These are phyloP conservation scores for Bradypus variegatus DNA, from an alignment of 2,797 vertebrate species.

Conservation along the genomic window DNA sequence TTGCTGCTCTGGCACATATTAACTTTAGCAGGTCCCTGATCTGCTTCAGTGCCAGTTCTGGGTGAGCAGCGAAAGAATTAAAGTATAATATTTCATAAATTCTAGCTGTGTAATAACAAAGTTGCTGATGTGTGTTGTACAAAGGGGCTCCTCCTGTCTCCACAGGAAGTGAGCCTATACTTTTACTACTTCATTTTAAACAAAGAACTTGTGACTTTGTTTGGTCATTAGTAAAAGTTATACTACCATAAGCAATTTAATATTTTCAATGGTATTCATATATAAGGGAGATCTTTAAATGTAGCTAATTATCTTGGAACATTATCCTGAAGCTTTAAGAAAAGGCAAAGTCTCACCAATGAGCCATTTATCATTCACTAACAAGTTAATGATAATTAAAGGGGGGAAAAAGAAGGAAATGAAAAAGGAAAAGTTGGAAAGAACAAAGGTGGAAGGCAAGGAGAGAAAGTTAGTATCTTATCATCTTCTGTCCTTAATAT, in stretches of 20 bases:
- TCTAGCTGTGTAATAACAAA: background rate
- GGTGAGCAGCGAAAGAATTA: background rate
- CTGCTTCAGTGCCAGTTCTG: background rate
- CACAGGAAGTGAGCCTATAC: background rate
- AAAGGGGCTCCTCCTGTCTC: background rate
- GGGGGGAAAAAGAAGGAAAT: background rate
- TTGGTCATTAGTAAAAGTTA: constrained; percentile 32
- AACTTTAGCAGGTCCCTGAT: background rate
- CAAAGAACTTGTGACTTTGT: constrained; percentile 29
- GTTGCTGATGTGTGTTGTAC: background rate
- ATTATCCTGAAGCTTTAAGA: background rate
- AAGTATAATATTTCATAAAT: background rate
- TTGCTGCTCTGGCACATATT: background rate
- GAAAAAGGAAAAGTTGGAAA: background rate
- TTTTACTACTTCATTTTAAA: constrained; percentile 19
- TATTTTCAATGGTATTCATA: background rate
- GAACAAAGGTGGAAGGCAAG: background rate
- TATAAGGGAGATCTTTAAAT: constrained; percentile 33
- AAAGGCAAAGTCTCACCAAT: constrained; percentile 42
- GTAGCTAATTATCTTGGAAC: constrained; percentile 5
- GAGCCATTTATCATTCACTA: constrained; percentile 9
- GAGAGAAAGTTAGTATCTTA: background rate
- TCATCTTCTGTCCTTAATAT: constrained; percentile 9
- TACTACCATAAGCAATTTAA: constrained; percentile 1
- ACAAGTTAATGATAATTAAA: constrained; percentile 14